phyloP scores from a whole-genome alignment of 2,797 vertebrate species.

The Anniella stebbinsi region DNA sequence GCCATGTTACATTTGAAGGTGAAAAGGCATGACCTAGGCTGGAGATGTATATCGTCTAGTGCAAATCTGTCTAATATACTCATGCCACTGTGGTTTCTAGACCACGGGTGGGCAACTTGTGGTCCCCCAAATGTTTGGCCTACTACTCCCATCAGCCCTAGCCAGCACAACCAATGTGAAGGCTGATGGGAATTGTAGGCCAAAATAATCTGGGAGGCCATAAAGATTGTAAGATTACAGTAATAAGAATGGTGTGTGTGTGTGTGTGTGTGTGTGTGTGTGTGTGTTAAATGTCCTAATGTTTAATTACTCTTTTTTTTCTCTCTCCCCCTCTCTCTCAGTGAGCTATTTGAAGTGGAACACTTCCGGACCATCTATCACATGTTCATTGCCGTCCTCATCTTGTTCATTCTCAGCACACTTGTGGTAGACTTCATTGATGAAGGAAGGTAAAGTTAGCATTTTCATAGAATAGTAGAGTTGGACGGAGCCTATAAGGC shows the following conservation, averaged over 20 bases:
- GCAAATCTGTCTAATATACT: not conserved
- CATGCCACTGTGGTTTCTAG: not conserved
- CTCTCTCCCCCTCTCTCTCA: slow-evolving; percentile 67
- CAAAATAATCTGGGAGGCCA: no score
- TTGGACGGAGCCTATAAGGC: no score
- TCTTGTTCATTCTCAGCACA: slow-evolving; percentile 95
- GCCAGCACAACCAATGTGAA: no score
- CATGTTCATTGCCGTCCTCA: slow-evolving; percentile 97
- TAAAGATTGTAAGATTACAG: not conserved
- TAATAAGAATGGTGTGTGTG: not conserved
- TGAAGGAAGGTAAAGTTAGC: slow-evolving; percentile 93
- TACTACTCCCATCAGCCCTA: no score
- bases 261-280: no score
- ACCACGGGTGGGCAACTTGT: no score
- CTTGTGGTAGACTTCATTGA: slow-evolving; percentile 95
- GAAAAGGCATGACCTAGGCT: not conserved
- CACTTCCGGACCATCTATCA: slow-evolving; percentile 98
- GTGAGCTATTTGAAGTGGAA: slow-evolving; percentile 97
- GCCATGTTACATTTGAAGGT: not conserved
- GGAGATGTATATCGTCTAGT: not conserved
- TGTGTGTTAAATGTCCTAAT: not conserved
- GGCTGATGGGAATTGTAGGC: no score
- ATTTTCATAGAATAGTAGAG: no score
- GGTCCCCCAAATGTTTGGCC: no score
- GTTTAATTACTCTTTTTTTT: not conserved